Conservation (phyloP, 2,888 invertebrate genomes). For the Nemotelus pantherinus region DNA sequence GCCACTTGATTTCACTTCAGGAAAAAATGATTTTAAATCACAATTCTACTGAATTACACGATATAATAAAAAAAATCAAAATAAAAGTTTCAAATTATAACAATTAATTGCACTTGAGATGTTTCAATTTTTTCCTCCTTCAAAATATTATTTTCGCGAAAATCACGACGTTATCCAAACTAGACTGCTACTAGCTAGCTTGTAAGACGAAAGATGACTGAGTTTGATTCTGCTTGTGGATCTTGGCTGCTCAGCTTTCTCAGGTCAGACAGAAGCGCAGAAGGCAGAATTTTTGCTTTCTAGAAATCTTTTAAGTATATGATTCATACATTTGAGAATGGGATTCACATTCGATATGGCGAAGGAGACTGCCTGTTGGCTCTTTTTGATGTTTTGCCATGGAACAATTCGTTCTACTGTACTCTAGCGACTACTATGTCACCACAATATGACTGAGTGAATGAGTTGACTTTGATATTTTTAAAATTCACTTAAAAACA, state of each 20-base stretch:
- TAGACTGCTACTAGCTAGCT: neutral
- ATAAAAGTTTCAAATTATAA: no score
- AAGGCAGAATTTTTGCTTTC: neutral
- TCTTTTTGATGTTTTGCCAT: conserved; percentile 27
- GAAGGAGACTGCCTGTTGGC: conserved; percentile 14
- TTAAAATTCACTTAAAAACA: neutral
- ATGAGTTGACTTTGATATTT: neutral
- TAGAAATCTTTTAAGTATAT: conserved; percentile 23
- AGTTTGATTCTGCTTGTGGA: neutral
- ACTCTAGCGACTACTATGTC: neutral
- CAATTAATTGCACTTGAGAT: no score
- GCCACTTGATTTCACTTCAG: no score
- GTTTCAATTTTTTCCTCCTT: no score
- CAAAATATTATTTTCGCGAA: conserved; percentile 1
- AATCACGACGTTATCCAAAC: neutral
- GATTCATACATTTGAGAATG: conserved; percentile 11
- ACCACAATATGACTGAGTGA: neutral
- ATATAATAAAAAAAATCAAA: no score
- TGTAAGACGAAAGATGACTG: conserved; percentile 37
- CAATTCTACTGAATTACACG: no score
- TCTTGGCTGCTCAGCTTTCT: conserved; percentile 18
- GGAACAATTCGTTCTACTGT: conserved; percentile 15
- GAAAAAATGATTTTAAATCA: no score
- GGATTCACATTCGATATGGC: conserved; percentile 15
- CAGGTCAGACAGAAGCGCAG: neutral